Evolutionary conservation across 2,888 invertebrate genomes (phyloP).

Genomic region (Chrysomela aeneicollis): DNA sequence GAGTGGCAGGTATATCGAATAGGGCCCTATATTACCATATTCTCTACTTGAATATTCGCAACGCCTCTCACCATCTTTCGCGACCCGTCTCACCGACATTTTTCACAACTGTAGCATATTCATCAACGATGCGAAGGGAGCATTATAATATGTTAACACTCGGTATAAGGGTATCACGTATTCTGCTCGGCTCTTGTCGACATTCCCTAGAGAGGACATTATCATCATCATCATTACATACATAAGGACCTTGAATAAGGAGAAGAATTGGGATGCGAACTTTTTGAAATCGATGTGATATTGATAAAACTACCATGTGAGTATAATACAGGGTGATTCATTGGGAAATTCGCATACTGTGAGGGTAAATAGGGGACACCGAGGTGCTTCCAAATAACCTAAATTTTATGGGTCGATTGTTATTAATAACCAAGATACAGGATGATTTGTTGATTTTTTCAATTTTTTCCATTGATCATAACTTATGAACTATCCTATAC

Average conservation of each 20-base stretch:
- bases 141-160: conserved; percentile 33
- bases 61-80: neutral
- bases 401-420: no score
- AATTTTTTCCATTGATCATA: no score
- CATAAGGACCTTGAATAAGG: conserved; percentile 25
- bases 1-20: no score
- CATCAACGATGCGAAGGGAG: conserved; percentile 21
- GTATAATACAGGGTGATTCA: no score
- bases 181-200: conserved; percentile 23
- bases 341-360: no score
- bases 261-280: neutral
- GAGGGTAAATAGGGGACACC: no score
- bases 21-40: no score
- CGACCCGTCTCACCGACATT: neutral
- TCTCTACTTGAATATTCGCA: neutral
- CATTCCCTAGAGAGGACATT: conserved; percentile 31
- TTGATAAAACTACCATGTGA: neutral
- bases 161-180: conserved; percentile 34
- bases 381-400: no score
- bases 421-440: no score
- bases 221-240: conserved; percentile 26
- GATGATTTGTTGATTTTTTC: no score
- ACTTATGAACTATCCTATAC: no score
- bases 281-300: neutral
- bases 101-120: conserved; percentile 14